Percentiles rank a stretch among this genome's conserved stretches.
phyloP scores from a whole-genome alignment of 2,113 vertebrate genomes.

The Phyllopteryx taeniolatus region DNA sequence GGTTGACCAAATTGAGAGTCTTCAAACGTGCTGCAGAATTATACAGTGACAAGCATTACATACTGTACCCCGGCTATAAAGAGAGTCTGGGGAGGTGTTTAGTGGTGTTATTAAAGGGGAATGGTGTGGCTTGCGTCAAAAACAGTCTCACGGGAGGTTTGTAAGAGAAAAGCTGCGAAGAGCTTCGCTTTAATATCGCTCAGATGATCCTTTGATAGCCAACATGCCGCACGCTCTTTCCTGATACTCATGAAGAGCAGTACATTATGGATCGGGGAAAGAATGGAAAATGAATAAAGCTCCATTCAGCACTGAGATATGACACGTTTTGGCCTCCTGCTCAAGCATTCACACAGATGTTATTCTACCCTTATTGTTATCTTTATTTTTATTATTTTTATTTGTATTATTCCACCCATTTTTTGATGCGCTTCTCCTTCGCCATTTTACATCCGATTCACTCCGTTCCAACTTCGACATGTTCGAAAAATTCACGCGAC shows the following conservation, averaged over 20 bases:
- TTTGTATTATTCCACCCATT: not conserved
- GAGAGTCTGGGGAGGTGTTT: slow-evolving; percentile 41
- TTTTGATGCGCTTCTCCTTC: no score
- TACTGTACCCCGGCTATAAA: slow-evolving; percentile 14
- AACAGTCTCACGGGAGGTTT: slow-evolving; percentile 52
- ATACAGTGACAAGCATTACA: slow-evolving; percentile 35
- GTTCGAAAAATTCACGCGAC: no score
- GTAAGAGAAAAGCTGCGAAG: slow-evolving; percentile 44
- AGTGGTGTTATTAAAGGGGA: slow-evolving; percentile 31
- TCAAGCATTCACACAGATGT: no score
- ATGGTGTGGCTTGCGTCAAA: slow-evolving; percentile 47
- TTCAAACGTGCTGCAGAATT: slow-evolving; percentile 36
- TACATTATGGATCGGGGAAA: slow-evolving; percentile 56
- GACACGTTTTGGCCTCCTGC: slow-evolving; percentile 5
- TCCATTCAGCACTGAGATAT: slow-evolving; percentile 42
- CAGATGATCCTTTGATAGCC: slow-evolving; percentile 60
- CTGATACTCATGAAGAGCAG: slow-evolving; percentile 57
- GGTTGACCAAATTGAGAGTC: slow-evolving; percentile 56
- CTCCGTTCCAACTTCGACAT: no score
- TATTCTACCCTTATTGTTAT: no score
- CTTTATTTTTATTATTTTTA: slow-evolving; percentile 9
- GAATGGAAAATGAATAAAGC: slow-evolving; percentile 62
- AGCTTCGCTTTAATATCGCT: slow-evolving; percentile 67
- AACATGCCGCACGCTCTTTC: slow-evolving; percentile 52
- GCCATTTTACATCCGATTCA: no score